A percentile compares a stretch with the other conserved stretches of the same genome.
Conservation (phyloP, 2,797 vertebrate genomes). For the Spondyliosoma cantharus region DNA sequence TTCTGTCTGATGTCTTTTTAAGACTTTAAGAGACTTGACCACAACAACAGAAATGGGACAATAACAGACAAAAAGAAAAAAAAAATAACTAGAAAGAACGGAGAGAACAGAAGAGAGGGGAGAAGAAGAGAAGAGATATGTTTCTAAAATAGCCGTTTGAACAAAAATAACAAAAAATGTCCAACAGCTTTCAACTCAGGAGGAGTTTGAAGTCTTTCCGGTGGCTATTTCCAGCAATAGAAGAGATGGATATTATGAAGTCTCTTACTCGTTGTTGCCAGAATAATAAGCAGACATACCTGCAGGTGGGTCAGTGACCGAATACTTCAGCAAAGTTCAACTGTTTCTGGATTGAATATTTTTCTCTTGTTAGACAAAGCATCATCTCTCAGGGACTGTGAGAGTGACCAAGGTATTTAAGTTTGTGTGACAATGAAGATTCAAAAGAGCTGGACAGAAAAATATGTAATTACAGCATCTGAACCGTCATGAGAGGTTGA, state of each 20-base stretch:
- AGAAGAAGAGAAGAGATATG: constrained; percentile 15
- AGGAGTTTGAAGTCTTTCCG: constrained; percentile 56
- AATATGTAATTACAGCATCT: constrained; percentile 12
- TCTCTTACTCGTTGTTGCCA: constrained; percentile 31
- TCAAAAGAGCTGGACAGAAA: not conserved
- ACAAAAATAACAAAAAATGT: constrained; percentile 55
- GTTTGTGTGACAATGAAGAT: not conserved
- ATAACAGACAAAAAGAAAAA: constrained; percentile 9
- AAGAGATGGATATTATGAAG: constrained; percentile 50
- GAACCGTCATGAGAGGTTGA: constrained; percentile 12
- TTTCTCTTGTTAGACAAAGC: constrained; percentile 16
- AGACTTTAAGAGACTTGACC: not conserved
- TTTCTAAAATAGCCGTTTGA: constrained; percentile 53
- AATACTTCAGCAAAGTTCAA: constrained; percentile 22
- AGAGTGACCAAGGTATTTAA: constrained; percentile 10
- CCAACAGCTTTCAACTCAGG: constrained; percentile 50
- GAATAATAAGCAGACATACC: constrained; percentile 44
- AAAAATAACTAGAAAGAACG: not conserved
- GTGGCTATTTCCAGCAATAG: constrained; percentile 67
- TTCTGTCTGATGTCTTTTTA: constrained; percentile 4
- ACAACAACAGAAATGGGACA: constrained; percentile 11
- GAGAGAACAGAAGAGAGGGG: constrained; percentile 3
- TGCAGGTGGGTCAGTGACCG: constrained; percentile 33
- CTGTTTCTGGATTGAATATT: constrained; percentile 23
- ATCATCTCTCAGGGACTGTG: not conserved